Evolutionary conservation across 1,140 invertebrate genomes (phyloP).

Genomic region (Drosophila seguyi): DNA sequence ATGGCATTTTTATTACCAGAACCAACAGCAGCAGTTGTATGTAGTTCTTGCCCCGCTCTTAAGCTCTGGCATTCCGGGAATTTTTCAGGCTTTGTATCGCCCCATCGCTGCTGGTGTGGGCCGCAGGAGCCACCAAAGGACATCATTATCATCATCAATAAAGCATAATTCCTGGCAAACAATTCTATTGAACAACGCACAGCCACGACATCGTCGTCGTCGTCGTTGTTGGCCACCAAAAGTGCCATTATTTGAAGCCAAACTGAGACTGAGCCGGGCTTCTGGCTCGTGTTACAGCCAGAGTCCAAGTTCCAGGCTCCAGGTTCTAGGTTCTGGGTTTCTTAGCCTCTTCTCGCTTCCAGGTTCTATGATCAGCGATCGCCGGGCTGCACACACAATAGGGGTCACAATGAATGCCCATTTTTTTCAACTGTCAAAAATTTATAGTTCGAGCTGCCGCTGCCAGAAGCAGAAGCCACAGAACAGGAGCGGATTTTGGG

Average conservation of each 20-base stretch:
- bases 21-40: conserved; percentile 1
- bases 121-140: conserved; percentile 69
- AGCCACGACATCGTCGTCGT: conserved; percentile 35
- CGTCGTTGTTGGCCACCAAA: conserved; percentile 49
- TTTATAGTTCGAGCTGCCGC: conserved; percentile 68
- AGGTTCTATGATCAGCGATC: conserved; percentile 61
- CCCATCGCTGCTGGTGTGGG: conserved; percentile 17
- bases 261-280: conserved; percentile 1
- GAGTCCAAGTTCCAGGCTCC: conserved; percentile 5
- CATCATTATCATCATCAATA: conserved; percentile 85
- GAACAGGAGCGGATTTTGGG: conserved; percentile 46
- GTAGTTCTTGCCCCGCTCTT: not conserved
- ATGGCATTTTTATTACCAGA: conserved; percentile 81
- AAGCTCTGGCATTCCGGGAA: conserved; percentile 65
- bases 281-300: conserved; percentile 73
- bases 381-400: conserved; percentile 74
- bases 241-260: conserved; percentile 55
- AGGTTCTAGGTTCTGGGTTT: not conserved
- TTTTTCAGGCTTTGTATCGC: conserved; percentile 71
- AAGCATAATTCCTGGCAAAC: conserved; percentile 82
- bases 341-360: not conserved
- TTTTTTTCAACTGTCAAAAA: conserved; percentile 85
- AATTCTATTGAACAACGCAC: conserved; percentile 83
- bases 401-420: conserved; percentile 84
- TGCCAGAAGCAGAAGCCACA: not conserved